These are phyloP conservation scores for Egretta garzetta DNA, from an alignment of 2,113 vertebrate species.

Conservation along the genomic window DNA sequence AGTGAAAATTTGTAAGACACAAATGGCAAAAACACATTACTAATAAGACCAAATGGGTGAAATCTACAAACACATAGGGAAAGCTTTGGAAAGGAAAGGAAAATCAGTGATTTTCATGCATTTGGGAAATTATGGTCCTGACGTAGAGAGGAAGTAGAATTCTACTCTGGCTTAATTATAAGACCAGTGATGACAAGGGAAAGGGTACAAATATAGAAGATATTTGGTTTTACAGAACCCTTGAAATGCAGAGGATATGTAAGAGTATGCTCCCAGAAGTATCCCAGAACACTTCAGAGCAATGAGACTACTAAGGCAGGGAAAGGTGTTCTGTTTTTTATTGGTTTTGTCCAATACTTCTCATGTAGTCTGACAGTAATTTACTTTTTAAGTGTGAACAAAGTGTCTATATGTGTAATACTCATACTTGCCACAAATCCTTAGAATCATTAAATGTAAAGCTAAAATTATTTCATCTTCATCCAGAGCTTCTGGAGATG, in stretches of 20 bases:
- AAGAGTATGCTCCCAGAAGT: background rate
- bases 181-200: background rate
- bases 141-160: background rate
- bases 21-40: background rate
- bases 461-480: background rate
- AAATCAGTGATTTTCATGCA: background rate
- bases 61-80: background rate
- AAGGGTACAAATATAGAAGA: background rate
- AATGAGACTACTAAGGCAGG: background rate
- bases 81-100: background rate
- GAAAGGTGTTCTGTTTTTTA: background rate
- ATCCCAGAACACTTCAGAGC: background rate
- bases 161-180: background rate
- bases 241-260: background rate
- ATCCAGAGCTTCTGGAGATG: background rate
- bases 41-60: background rate
- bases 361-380: background rate
- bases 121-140: background rate
- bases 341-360: background rate
- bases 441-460: background rate
- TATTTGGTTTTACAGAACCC: background rate
- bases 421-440: background rate
- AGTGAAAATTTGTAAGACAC: background rate
- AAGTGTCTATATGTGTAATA: background rate
- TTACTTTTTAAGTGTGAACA: background rate